A percentile compares a stretch with the other conserved stretches of the same genome.
phyloP scores from a whole-genome alignment of 2,113 vertebrate species.

The Miniopterus natalensis region DNA sequence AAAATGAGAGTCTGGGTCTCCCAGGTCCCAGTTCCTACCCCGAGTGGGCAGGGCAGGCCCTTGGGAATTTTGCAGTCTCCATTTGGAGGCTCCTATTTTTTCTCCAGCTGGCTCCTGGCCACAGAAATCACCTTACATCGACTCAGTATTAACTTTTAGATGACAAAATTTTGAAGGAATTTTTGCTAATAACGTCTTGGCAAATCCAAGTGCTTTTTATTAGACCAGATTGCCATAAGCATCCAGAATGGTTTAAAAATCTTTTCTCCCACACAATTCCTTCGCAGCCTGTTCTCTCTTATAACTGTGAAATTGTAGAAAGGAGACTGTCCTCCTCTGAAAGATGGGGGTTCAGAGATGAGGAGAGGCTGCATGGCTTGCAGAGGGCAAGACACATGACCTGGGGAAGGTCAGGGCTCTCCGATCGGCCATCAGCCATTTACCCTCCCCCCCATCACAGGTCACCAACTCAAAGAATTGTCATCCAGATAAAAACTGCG shows the following conservation, averaged over 20 bases:
- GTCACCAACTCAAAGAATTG: not conserved
- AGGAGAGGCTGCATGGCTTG: not conserved
- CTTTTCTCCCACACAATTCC: not conserved
- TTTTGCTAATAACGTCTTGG: constrained; percentile 39
- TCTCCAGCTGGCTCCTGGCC: not conserved
- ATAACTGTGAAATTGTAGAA: not conserved
- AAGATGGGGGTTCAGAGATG: not conserved
- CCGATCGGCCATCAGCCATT: not conserved
- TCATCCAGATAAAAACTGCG: not conserved
- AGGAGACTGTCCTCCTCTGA: not conserved
- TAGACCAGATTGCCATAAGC: too few species aligned
- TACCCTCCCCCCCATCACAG: not conserved
- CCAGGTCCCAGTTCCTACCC: not conserved
- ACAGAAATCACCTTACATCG: not conserved
- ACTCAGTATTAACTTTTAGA: constrained; percentile 31
- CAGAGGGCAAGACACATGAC: accelerated
- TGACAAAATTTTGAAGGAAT: not conserved
- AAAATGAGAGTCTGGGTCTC: not conserved
- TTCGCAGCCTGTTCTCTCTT: not conserved
- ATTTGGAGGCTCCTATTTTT: not conserved
- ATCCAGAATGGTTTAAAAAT: not conserved
- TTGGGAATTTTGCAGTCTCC: not conserved
- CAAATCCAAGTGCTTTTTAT: not conserved
- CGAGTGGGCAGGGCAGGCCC: too few species aligned
- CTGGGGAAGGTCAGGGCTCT: not conserved